Base-by-base conservation (phyloP, 2,113 vertebrate species). In the Pseudonaja textilis region DNA sequence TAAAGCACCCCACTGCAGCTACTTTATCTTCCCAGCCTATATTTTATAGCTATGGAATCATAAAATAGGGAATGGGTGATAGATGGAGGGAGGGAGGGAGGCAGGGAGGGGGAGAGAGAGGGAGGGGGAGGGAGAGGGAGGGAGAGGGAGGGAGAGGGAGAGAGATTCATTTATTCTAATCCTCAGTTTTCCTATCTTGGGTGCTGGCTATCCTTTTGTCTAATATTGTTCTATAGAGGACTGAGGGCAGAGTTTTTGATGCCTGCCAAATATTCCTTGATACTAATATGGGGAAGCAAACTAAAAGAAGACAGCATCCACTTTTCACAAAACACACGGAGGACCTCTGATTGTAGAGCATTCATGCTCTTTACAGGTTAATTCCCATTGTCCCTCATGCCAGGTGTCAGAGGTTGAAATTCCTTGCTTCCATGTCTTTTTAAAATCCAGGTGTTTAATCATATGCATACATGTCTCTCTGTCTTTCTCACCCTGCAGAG, bases 401-500 rank as follows among this genome's bases (percentile, higher is more conserved):
- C 26, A 56, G 74, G 1, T 59, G 39, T 29, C 2, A 47, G 74
- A 45, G 42, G 39, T 47, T 52, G 9, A 12, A 59, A 14, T 20
- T 64, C 26, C 4, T 50, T 85, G 59, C 18, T 34, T 88, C 23
- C 7, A 34, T 69, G 7, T n/a, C 90, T 26, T 29, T 61, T 81
- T 45, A 11, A 7, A 47, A n/a, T 55, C 16, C 6, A 11, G 23
- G 25, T 47, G 16, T n/a, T 47, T 45, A 10, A 29, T 39, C 20
- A 6, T 85, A 1, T 85, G 88, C 12, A 5, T 81, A 12, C 61
- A 10, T 93, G 20, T 25, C 4, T 34, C 12, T n/a, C 87, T 90
- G 29, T 7, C 8, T 34, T 9, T 39, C 74, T 81, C 3, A 81
- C 69, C 7, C 69, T 92, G 85, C 95, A 97, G 95, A 95, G 89